Percentiles rank a stretch among this genome's conserved stretches.
These are phyloP conservation scores for Montipora foliosa DNA, from an alignment of 64 coral and sea anemone species.

Conservation along the genomic window DNA sequence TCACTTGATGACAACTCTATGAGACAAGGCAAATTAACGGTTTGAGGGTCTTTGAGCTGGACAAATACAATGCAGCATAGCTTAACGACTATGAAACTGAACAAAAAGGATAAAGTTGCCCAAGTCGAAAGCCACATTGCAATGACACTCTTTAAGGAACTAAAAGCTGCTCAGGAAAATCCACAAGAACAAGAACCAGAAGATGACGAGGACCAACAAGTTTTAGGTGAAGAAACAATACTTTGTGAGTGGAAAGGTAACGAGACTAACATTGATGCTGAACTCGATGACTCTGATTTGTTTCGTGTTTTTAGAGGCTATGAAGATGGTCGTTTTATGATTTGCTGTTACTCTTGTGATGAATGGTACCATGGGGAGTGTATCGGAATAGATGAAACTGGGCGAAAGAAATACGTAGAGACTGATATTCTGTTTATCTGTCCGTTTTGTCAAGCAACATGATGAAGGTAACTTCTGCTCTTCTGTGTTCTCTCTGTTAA, in stretches of 20 bases:
- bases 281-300: constrained; percentile 16
- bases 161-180: too few species aligned
- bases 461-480: not conserved
- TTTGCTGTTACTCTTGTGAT: constrained; percentile 63
- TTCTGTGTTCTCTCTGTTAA: too few species aligned
- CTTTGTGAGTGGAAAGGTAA: too few species aligned
- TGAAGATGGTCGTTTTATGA: constrained; percentile 66
- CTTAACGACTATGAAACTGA: constrained; percentile 31
- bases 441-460: constrained; percentile 40
- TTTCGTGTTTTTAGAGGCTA: constrained; percentile 33
- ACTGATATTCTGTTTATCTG: constrained; percentile 20
- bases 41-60: constrained; percentile 53
- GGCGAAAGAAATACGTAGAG: constrained; percentile 7
- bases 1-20: not conserved
- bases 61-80: constrained; percentile 43
- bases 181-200: not conserved
- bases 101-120: constrained; percentile 63
- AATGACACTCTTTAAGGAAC: not conserved
- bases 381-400: constrained; percentile 1
- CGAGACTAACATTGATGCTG: not conserved
- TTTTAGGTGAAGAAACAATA: not conserved
- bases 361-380: constrained; percentile 56
- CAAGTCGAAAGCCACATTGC: constrained; percentile 57
- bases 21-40: constrained; percentile 13
- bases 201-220: constrained; percentile 9